These are phyloP conservation scores for Anhinga anhinga DNA, from an alignment of 2,113 vertebrate genomes.

Conservation along the genomic window DNA sequence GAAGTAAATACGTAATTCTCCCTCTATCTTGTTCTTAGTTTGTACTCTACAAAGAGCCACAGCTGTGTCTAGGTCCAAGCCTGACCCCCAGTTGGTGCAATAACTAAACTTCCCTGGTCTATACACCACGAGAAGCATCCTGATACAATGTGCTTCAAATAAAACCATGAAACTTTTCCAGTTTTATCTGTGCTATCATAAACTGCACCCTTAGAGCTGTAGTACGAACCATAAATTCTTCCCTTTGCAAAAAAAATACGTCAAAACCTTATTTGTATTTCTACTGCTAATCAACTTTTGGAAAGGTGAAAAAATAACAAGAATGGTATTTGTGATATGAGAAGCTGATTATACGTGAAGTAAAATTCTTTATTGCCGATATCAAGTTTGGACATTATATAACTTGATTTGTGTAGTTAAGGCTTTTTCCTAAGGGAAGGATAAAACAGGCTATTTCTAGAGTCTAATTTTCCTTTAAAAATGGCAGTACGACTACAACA, in stretches of 20 bases:
- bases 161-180: background rate
- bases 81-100: background rate
- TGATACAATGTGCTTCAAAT: background rate
- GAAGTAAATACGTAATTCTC: background rate
- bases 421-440: background rate
- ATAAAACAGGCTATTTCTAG: background rate
- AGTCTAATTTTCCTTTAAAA: background rate
- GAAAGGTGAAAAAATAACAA: background rate
- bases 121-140: background rate
- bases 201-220: background rate
- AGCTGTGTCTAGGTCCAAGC: background rate
- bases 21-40: background rate
- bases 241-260: background rate
- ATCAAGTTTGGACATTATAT: background rate
- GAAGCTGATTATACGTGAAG: background rate
- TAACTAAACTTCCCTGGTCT: background rate
- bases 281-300: background rate
- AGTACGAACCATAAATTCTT: background rate
- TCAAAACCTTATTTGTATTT: background rate
- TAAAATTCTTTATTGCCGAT: background rate
- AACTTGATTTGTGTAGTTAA: constrained; percentile 24
- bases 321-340: background rate
- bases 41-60: background rate
- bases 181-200: background rate
- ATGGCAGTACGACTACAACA: background rate